Evolutionary conservation across 2,113 vertebrate genomes (phyloP).

Genomic region (Rhinoptilus africanus): DNA sequence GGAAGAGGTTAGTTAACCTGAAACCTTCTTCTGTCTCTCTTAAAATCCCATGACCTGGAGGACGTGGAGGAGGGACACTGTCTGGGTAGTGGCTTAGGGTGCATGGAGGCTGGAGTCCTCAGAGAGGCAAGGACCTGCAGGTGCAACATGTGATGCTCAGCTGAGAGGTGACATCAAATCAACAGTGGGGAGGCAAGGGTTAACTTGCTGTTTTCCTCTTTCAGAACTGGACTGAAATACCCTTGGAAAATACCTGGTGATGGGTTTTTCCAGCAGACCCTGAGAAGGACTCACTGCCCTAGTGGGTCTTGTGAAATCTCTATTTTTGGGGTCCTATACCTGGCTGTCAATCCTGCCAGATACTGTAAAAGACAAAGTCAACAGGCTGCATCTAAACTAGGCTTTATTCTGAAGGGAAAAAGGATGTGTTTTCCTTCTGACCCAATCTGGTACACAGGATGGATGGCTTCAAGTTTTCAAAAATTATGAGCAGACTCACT

Average conservation of each 20-base stretch:
- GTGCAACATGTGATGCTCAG: background rate
- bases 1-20: background rate
- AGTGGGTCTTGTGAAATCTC: background rate
- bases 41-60: background rate
- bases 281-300: background rate
- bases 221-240: background rate
- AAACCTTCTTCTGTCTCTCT: background rate
- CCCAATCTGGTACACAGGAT: background rate
- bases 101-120: fast-evolving
- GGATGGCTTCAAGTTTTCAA: background rate
- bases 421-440: background rate
- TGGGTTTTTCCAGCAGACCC: background rate
- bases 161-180: background rate
- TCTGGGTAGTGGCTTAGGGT: background rate
- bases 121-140: background rate
- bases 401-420: background rate
- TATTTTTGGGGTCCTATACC: background rate
- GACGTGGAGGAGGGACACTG: background rate
- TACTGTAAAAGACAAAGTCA: background rate
- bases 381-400: background rate
- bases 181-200: background rate
- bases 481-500: background rate
- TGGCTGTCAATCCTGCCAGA: background rate
- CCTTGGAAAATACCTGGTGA: background rate
- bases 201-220: background rate